These are phyloP conservation scores for Ciconia nigra DNA, from an alignment of 2,797 vertebrate genomes.

Conservation along the genomic window DNA sequence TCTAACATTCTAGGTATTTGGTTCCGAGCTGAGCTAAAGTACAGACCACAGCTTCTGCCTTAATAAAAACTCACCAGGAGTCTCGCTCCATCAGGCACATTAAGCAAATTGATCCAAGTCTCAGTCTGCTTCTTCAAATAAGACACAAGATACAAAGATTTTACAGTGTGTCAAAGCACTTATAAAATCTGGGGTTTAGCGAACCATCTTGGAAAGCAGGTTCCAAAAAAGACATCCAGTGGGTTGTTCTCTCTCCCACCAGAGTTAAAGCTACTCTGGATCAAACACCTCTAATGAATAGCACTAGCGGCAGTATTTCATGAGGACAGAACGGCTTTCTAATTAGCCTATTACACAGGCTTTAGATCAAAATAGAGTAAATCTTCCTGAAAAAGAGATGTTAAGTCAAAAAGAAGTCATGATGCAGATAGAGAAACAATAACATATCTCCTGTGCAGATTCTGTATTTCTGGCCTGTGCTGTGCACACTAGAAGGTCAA, in stretches of 20 bases:
- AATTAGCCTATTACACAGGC: background rate
- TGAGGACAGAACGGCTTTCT: background rate
- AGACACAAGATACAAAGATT: background rate
- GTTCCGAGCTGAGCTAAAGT: background rate
- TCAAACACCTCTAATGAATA: conserved; percentile 14
- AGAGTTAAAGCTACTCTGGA: background rate
- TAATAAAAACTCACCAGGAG: background rate
- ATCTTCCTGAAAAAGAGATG: background rate
- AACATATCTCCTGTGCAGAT: background rate
- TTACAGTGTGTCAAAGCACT: background rate
- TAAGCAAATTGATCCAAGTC: background rate
- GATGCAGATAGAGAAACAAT: background rate
- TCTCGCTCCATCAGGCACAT: background rate
- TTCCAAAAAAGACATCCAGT: conserved; percentile 1
- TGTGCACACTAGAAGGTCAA: background rate
- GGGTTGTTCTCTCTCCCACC: background rate
- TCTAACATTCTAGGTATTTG: background rate
- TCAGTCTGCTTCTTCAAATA: background rate
- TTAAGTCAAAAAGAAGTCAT: background rate
- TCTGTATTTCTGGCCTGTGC: background rate
- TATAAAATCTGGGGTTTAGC: background rate
- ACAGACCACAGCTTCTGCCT: background rate
- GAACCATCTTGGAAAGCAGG: background rate
- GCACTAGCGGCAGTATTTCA: background rate
- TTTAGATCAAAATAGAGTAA: conserved; percentile 2